Base-by-base conservation (phyloP, 1,140 invertebrate species). In the Orchesella cincta region DNA sequence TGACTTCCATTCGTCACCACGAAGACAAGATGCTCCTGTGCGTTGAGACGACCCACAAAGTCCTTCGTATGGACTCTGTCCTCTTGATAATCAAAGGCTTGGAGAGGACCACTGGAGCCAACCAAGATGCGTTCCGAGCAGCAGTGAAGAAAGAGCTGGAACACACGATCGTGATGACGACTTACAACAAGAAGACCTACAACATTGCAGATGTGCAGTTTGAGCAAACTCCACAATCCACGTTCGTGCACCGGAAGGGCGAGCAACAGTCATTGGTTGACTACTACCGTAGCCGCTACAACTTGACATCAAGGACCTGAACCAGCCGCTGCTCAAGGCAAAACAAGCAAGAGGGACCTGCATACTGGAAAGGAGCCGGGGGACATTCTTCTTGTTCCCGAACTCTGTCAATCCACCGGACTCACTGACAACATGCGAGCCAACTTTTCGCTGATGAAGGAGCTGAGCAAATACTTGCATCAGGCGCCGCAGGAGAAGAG, bases 181-280 rank as follows among this genome's bases (percentile, higher is more conserved):
- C 85, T 1, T 93, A 93, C 83, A 93, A 93, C 80, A 92, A 93
- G 75, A 90, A 90, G 81, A 92, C 90, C 0, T 94, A 93, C 78
- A 85, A 88, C 46, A 86, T 98, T 34, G 92, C 95, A 84, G 94
- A 96, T 82, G 39, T 73, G 12, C 14, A 73, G 33, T 73, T 73
- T 35, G 46, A 39, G 2, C 34, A 2, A 8, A 73, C 3, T 26
- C 71, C 71, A 23, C 3, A n/a, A 16, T 23, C 33, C 71, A 73
- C 71, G 2, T 36, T 73, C 29, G 71, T 39, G 28, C 16, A 1
- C 8, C 36, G 46, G 23, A 16, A 33, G 8, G 62, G 62, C 8
- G 20, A 46, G 39, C 3, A 26, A n/a, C 8, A 31, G 3, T 31
- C 8, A 26, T 67, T 31, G 5, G 87, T 98, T 46, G 89, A 91